phyloP scores from a whole-genome alignment of 92 coral and sea anemone species.

The Virgularia gustaviana region DNA sequence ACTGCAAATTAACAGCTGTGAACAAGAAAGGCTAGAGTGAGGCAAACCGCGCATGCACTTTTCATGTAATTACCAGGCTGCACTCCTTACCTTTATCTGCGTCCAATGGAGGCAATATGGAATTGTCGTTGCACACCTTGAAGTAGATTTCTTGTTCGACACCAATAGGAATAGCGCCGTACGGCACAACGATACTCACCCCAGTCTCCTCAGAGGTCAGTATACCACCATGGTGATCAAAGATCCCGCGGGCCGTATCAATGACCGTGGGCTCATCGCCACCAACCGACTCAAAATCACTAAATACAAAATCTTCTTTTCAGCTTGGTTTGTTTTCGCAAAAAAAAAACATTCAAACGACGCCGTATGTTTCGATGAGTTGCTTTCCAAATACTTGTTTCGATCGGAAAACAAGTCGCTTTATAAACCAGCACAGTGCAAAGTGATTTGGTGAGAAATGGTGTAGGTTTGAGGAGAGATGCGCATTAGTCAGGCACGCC shows the following conservation, averaged over 20 bases:
- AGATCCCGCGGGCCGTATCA: conserved; percentile 98
- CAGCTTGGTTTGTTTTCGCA: background rate
- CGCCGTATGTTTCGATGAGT: background rate
- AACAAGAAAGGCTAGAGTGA: too few relatives aligned
- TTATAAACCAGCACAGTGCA: conserved; percentile 40
- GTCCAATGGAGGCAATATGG: conserved; percentile 93
- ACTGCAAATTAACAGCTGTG: background rate
- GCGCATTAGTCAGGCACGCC: too few relatives aligned
- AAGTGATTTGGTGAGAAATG: conserved; percentile 33
- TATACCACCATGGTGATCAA: conserved; percentile 87
- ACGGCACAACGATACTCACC: conserved; percentile 92
- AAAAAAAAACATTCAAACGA: background rate
- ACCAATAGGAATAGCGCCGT: conserved; percentile 88
- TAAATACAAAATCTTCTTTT: conserved; percentile 44
- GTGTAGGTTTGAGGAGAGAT: too few relatives aligned
- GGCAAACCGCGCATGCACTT: too few relatives aligned
- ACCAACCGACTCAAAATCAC: conserved; percentile 86
- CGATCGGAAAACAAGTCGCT: conserved; percentile 12
- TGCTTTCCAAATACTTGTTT: too few relatives aligned
- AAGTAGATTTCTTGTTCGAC: conserved; percentile 95
- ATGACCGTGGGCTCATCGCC: conserved; percentile 94
- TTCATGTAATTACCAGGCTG: too few relatives aligned
- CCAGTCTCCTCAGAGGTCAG: conserved; percentile 91
- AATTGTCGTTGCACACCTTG: conserved; percentile 95
- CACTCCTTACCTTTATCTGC: conserved; percentile 77